phyloP scores from a whole-genome alignment of 2,113 vertebrate genomes.

The Coryphaenoides rupestris region DNA sequence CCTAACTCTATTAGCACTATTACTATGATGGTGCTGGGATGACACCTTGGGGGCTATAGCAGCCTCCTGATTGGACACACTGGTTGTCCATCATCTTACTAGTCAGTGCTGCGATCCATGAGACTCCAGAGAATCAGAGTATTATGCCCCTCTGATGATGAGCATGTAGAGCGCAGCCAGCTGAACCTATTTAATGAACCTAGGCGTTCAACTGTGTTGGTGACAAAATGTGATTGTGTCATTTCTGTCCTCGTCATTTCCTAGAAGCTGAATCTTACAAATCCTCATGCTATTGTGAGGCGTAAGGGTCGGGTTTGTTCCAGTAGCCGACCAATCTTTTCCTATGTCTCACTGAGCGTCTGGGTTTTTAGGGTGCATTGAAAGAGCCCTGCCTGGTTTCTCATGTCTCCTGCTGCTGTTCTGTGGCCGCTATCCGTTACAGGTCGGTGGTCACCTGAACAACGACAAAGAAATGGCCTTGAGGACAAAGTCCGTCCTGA shows the following conservation, averaged over 20 bases:
- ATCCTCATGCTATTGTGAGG: too few relatives aligned
- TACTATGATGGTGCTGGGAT: background rate
- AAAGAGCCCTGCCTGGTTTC: slow-evolving; percentile 24
- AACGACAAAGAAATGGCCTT: slow-evolving; percentile 31
- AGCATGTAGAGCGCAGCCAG: background rate
- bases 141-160: slow-evolving; percentile 17
- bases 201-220: too few relatives aligned
- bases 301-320: too few relatives aligned
- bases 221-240: too few relatives aligned
- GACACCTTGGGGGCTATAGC: background rate
- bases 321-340: too few relatives aligned
- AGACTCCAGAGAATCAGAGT: background rate
- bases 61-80: too few relatives aligned
- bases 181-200: too few relatives aligned
- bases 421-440: slow-evolving; percentile 50
- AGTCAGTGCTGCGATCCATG: slow-evolving; percentile 19
- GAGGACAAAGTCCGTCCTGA: slow-evolving; percentile 31
- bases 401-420: slow-evolving; percentile 35
- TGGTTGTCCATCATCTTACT: slow-evolving; percentile 16
- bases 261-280: too few relatives aligned
- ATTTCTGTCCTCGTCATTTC: too few relatives aligned
- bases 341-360: too few relatives aligned
- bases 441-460: slow-evolving; percentile 38
- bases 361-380: slow-evolving; percentile 7
- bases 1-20: background rate